Evolutionary conservation across 2,113 vertebrate species (phyloP).

Genomic region (Microtus ochrogaster): DNA sequence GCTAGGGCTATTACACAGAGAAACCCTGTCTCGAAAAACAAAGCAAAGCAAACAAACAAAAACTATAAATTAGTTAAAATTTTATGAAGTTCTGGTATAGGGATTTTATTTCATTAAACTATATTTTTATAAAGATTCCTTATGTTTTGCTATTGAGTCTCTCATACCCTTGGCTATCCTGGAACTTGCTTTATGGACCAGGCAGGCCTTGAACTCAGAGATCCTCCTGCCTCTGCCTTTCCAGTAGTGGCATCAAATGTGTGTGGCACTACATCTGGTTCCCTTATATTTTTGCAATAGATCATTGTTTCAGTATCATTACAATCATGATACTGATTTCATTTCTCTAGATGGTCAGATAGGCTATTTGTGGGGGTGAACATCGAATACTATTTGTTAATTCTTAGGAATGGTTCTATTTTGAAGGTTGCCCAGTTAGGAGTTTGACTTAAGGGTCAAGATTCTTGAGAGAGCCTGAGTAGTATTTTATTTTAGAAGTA

Average conservation of each 20-base stretch:
- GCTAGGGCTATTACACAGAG: too few relatives aligned
- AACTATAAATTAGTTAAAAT: slow-evolving; percentile 13
- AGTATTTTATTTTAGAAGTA: background rate
- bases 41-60: background rate
- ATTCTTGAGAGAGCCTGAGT: slow-evolving; percentile 10
- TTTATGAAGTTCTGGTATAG: background rate
- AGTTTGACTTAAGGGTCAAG: background rate
- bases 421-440: background rate
- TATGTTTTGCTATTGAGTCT: background rate
- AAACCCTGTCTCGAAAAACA: too few relatives aligned
- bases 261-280: background rate
- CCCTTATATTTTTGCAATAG: background rate
- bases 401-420: slow-evolving; percentile 3
- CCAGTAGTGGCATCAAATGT: background rate
- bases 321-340: slow-evolving; percentile 12
- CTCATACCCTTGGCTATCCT: background rate
- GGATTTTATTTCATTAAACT: slow-evolving; percentile 26
- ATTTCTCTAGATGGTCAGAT: background rate
- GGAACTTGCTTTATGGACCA: background rate
- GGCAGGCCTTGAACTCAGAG: background rate
- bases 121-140: slow-evolving; percentile 7
- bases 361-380: background rate
- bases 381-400: background rate
- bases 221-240: background rate
- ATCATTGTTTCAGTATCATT: slow-evolving; percentile 41